Base-by-base conservation (phyloP, 2,797 vertebrate genomes). In the Chelidonichthys spinosus region DNA sequence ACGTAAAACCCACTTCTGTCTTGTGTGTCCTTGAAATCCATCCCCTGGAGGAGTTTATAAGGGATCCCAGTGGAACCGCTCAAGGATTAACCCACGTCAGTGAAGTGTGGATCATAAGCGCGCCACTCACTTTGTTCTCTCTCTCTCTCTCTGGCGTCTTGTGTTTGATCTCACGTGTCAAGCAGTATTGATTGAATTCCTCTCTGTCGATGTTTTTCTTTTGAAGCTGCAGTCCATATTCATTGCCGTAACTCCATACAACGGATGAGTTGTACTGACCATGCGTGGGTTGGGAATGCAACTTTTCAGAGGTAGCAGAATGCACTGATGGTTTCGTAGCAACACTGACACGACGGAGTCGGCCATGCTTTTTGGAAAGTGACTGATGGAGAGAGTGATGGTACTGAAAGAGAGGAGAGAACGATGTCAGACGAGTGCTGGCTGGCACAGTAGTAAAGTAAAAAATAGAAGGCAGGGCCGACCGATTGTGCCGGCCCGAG, bases 381-480 rank as follows among this genome's bases (percentile, higher is more conserved):
- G 37, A 66, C 36, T 10, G 13, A 77, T 40, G 25, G 58, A 62
- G 59, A 59, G 43, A 36, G 11, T 36, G 71, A 78, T 25, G 25
- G 25, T 47, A 11, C 5, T 70, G 25, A 63, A 43, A 66, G 55
- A 84, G 52, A 71, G 66, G 56, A 58, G 50, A 82, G 63, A 71
- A 74, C 70, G 72, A 74, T 72, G 77, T 81, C 72, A 78, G 78
- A 85, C 67, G 14, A 74, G 68, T 44, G 74, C 63, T 37, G 61
- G 73, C 72, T 90, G 85, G 69, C 85, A 84, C 82, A 56, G 81
- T 85, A 85, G 84, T 89, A 87, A 91, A 87, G 85, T 88, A 76
- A 90, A 89, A 90, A 86, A 89, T 88, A 87, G 80, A 67, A 83
- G 75, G 69, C 79, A 74, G 76, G 69, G 73, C 83, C 82, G 71